A percentile compares a stretch with the other conserved stretches of the same genome.
Evolutionary conservation across 2,797 vertebrate genomes (phyloP).

Genomic region (Ceyx erithaca): DNA sequence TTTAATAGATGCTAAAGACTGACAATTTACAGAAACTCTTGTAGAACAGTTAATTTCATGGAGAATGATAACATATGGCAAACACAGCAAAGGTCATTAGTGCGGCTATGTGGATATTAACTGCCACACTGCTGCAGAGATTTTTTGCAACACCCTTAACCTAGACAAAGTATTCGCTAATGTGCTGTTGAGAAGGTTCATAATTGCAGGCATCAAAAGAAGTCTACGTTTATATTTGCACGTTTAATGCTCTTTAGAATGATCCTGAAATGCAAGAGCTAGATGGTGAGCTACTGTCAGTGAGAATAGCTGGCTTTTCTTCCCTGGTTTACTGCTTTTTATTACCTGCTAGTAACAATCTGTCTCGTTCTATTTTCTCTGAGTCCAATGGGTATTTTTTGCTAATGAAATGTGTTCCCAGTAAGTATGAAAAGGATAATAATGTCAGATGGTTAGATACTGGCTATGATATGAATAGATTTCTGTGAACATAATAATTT

Average conservation of each 20-base stretch:
- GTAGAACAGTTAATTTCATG: slow-evolving; percentile 29
- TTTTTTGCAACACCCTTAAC: background rate
- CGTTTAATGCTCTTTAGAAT: background rate
- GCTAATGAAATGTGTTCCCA: background rate
- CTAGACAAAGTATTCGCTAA: background rate
- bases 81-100: slow-evolving; percentile 24
- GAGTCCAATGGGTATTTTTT: background rate
- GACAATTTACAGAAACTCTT: slow-evolving; percentile 29
- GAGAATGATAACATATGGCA: background rate
- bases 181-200: background rate
- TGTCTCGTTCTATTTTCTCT: background rate
- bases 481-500: background rate
- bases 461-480: background rate
- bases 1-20: slow-evolving; percentile 11
- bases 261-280: background rate
- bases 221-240: background rate
- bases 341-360: background rate
- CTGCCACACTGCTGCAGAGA: background rate
- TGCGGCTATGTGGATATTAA: background rate
- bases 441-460: background rate
- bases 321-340: background rate
- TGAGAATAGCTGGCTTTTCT: background rate
- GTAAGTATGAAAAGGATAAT: background rate
- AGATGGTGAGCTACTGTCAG: background rate
- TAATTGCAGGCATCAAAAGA: background rate